These are phyloP conservation scores for Synanthedon andrenaeformis DNA, from an alignment of 2,888 invertebrate genomes.

Conservation along the genomic window DNA sequence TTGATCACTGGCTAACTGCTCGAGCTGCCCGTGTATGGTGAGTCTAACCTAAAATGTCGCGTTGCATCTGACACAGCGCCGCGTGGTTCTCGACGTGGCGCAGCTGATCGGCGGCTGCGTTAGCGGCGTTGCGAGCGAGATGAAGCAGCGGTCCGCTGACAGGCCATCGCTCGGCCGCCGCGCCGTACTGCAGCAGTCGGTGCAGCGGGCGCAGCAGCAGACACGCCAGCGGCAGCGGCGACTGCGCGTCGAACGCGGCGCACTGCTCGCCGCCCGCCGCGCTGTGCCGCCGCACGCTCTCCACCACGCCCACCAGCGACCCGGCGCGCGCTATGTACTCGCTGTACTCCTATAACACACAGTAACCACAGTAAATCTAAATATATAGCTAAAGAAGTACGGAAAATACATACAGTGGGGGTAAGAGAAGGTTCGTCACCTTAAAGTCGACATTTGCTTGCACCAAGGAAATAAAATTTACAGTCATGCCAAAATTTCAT, in stretches of 20 bases:
- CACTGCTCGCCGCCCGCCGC: conserved; percentile 72
- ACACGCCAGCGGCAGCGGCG: conserved; percentile 82
- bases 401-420: too few species aligned
- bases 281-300: conserved; percentile 80
- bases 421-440: too few species aligned
- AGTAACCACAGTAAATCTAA: not conserved
- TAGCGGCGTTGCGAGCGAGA: conserved; percentile 85
- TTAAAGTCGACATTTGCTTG: too few species aligned
- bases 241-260: conserved; percentile 68
- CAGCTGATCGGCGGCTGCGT: conserved; percentile 46
- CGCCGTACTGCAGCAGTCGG: conserved; percentile 85
- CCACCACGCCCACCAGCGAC: conserved; percentile 85
- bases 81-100: conserved; percentile 75
- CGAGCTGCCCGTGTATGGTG: too few species aligned
- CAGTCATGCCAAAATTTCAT: too few species aligned
- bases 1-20: too few species aligned
- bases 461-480: too few species aligned
- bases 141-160: conserved; percentile 22
- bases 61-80: conserved; percentile 87
- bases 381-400: too few species aligned
- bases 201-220: conserved; percentile 91
- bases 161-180: conserved; percentile 63
- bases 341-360: conserved; percentile 64
- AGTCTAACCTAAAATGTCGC: conserved; percentile 82
- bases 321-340: conserved; percentile 75